These are phyloP conservation scores for Xerus rutilus DNA, from an alignment of 2,797 vertebrate genomes.

Conservation along the genomic window DNA sequence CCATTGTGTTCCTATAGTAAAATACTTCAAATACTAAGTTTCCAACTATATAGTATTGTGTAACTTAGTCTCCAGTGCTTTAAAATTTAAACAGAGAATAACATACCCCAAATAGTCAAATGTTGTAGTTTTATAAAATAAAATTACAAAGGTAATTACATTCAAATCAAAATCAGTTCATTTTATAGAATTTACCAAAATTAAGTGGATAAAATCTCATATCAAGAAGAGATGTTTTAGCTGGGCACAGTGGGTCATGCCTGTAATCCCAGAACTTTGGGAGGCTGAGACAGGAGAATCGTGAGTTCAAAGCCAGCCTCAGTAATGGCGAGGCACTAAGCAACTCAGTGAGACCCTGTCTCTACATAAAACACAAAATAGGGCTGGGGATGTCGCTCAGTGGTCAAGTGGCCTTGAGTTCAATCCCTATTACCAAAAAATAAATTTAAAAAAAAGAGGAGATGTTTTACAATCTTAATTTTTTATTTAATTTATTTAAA, in stretches of 20 bases:
- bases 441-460: neutral
- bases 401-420: too few species aligned
- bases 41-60: neutral
- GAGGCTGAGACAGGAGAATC: too few species aligned
- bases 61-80: neutral
- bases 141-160: neutral
- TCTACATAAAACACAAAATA: too few species aligned
- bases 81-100: constrained; percentile 6
- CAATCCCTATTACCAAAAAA: too few species aligned
- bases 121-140: neutral
- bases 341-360: too few species aligned
- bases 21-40: neutral
- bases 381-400: too few species aligned
- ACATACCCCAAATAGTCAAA: neutral
- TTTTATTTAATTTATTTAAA: neutral
- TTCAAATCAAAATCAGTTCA: constrained; percentile 42
- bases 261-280: too few species aligned
- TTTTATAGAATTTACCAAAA: neutral
- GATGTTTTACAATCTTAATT: neutral
- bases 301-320: too few species aligned
- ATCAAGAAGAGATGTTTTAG: neutral
- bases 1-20: neutral
- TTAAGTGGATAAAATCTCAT: neutral
- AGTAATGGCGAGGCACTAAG: too few species aligned
- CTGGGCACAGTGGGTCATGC: too few species aligned